Evolutionary conservation across 2,888 invertebrate genomes (phyloP), one percentile per base, ranked within the genome.

Genomic region (Calameuta idolon): DNA sequence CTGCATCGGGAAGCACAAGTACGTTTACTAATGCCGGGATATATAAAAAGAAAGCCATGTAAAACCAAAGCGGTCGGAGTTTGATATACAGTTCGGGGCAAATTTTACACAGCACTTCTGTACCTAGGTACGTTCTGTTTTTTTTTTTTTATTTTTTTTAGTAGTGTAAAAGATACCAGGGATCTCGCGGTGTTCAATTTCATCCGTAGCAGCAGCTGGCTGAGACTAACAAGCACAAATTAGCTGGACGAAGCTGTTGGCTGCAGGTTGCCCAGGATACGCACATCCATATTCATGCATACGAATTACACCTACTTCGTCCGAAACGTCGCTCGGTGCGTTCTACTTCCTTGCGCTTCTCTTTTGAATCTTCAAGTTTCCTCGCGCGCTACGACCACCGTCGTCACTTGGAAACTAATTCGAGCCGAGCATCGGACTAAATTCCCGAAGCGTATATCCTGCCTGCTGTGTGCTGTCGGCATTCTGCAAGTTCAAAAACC

Each of bases 221-320:
- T 82, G 79, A 79, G 80, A 82, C 82, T 83, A 84, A 85, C 84
- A 82, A 84, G 82, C 84, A 81, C 78, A 80, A 83, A 85, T 85
- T 82, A 79, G 79, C 77, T 76, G 68, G 35, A 69, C 30, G 34
- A 34, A 71, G 76, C 55, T 75, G 55, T 75, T 31, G 40, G 37
- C 69, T 37, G 69, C 37, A 33, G 40, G 35, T 77, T 31, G 33
- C 76, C 76, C 76, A 34, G 76, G 30, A 30, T 74, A 55, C 34
- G 34, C 74, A 35, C 30, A 35, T 74, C 23, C 34, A 30, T 35
- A 30, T 74, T 30, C 74, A 35, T 74, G 35, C 55, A 55, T 55
- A 23, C 23, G 55, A 55, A 74, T 35, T 74, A 35, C 30, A 34
- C n/a, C n/a, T 35, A 74, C 34, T 33, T 11, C 33, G 31, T 15